A percentile compares a stretch with the other conserved stretches of the same genome.
These are phyloP conservation scores for Branchellion lobata DNA, from an alignment of 2,888 invertebrate species.

Conservation along the genomic window DNA sequence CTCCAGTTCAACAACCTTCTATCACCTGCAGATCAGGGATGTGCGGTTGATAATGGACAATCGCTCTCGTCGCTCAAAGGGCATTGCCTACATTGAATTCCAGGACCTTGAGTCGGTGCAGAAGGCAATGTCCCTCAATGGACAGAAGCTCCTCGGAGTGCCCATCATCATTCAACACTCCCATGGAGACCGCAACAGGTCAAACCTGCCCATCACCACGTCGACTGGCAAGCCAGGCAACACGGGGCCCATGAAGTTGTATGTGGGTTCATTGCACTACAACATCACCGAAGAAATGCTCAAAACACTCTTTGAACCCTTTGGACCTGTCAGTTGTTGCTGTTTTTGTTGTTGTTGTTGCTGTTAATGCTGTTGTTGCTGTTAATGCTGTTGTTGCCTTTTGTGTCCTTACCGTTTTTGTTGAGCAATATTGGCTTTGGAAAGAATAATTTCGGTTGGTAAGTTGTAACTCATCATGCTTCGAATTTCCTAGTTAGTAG, in stretches of 20 bases:
- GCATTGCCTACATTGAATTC: constrained; percentile 98
- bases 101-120: constrained; percentile 95
- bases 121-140: constrained; percentile 87
- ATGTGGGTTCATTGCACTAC: constrained; percentile 95
- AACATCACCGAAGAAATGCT: constrained; percentile 99
- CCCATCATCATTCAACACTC: constrained; percentile 86
- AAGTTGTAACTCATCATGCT: too few relatives aligned
- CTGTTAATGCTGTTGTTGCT: not conserved
- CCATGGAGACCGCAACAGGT: constrained; percentile 72
- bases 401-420: not conserved
- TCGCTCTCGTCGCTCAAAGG: constrained; percentile 96
- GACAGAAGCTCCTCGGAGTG: constrained; percentile 89
- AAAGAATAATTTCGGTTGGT: too few relatives aligned
- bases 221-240: constrained; percentile 52
- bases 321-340: constrained; percentile 73
- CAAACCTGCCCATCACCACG: constrained; percentile 48
- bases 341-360: too few relatives aligned
- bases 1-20: too few relatives aligned
- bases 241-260: constrained; percentile 90
- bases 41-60: constrained; percentile 97
- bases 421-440: too few relatives aligned
- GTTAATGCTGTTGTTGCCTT: too few relatives aligned
- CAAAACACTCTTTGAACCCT: constrained; percentile 94
- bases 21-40: constrained; percentile 73
- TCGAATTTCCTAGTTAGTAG: too few relatives aligned